phyloP scores from a whole-genome alignment of 2,888 invertebrate species.

The Stratiomys singularior region DNA sequence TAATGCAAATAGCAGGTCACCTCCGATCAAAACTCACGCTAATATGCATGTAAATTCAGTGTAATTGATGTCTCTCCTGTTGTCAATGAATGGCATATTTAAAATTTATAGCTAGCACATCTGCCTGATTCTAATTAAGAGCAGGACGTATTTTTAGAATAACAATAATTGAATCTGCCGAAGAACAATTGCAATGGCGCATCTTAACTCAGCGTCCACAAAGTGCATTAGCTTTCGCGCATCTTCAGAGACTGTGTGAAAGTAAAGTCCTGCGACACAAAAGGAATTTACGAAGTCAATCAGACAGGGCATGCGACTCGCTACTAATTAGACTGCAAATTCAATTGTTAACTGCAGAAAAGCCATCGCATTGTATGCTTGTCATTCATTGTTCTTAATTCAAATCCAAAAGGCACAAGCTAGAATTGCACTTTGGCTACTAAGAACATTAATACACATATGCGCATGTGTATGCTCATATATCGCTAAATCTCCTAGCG shows the following conservation, averaged over 20 bases:
- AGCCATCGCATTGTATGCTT: background rate
- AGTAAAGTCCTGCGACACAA: background rate
- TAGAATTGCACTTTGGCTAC: background rate
- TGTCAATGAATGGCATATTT: background rate
- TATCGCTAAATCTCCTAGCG: background rate
- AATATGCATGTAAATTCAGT: too few relatives aligned
- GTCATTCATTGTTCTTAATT: conserved; percentile 2
- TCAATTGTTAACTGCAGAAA: conserved; percentile 28
- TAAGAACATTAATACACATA: background rate
- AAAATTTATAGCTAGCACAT: background rate
- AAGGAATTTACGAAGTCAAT: conserved; percentile 34
- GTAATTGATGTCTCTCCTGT: background rate
- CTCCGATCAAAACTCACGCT: too few relatives aligned
- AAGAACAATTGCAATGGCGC: too few relatives aligned
- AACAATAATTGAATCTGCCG: background rate
- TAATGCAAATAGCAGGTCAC: too few relatives aligned
- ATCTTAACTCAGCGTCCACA: too few relatives aligned
- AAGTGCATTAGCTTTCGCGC: too few relatives aligned
- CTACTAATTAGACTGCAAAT: conserved; percentile 22
- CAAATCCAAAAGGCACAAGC: background rate
- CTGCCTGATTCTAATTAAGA: background rate
- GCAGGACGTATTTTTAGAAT: background rate
- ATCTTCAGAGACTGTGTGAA: too few relatives aligned
- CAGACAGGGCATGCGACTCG: conserved; percentile 25
- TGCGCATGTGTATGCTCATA: too few relatives aligned